A percentile compares a stretch with the other conserved stretches of the same genome.
phyloP scores from a whole-genome alignment of 2,888 invertebrate genomes.

The Tetropium fuscum region DNA sequence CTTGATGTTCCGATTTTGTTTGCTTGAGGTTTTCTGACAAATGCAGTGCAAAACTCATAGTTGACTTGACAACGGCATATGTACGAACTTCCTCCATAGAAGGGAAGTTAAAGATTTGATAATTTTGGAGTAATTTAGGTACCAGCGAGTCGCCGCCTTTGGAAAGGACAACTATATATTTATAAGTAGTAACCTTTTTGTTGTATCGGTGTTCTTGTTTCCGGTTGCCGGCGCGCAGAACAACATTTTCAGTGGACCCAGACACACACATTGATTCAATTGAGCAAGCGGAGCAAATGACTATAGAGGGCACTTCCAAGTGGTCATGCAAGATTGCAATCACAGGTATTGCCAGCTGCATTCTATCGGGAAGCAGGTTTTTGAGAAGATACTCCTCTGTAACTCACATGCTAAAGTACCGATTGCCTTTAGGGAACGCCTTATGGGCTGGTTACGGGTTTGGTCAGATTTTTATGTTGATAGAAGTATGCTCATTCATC shows the following conservation, averaged over 20 bases:
- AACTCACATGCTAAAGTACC: conserved; percentile 26
- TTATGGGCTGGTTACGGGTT: not conserved
- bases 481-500: not conserved
- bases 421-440: conserved; percentile 17
- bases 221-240: conserved; percentile 75
- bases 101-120: too few relatives aligned
- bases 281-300: conserved; percentile 97
- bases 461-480: conserved; percentile 3
- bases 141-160: not conserved
- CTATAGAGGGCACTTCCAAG: conserved; percentile 98
- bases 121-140: not conserved
- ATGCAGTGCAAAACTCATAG: too few relatives aligned
- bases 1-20: too few relatives aligned
- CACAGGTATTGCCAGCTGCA: conserved; percentile 84
- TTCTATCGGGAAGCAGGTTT: conserved; percentile 60
- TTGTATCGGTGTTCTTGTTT: conserved; percentile 63
- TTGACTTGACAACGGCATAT: too few relatives aligned
- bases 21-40: too few relatives aligned
- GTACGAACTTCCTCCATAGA: too few relatives aligned
- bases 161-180: not conserved
- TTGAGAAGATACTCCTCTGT: conserved; percentile 22
- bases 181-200: conserved; percentile 39
- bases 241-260: conserved; percentile 97
- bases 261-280: conserved; percentile 98
- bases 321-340: conserved; percentile 99